These are phyloP conservation scores for Galeopterus variegatus DNA, from an alignment of 2,113 vertebrate species.

Conservation along the genomic window DNA sequence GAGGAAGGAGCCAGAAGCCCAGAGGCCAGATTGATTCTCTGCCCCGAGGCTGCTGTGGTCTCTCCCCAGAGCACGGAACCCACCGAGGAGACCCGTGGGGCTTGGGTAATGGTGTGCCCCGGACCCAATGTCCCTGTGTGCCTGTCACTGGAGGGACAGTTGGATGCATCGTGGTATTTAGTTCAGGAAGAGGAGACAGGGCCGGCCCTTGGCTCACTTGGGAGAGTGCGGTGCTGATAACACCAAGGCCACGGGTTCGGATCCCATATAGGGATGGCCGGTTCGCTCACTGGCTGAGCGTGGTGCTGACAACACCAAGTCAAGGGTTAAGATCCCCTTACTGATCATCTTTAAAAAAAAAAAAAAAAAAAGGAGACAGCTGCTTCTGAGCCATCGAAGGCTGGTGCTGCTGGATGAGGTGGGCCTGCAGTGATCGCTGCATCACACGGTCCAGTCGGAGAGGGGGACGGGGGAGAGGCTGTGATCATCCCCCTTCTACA, in stretches of 20 bases:
- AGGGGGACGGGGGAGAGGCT: background rate
- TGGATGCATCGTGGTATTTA: background rate
- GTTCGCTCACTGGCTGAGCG: no score
- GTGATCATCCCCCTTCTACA: background rate
- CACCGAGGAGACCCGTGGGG: background rate
- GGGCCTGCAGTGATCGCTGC: background rate
- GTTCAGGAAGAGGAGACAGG: background rate
- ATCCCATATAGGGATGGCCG: no score
- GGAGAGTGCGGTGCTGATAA: no score
- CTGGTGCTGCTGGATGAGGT: accelerated
- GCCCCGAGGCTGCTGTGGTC: background rate
- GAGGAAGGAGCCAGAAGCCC: background rate
- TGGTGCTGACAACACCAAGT: no score
- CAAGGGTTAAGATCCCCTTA: no score
- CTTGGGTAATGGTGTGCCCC: background rate
- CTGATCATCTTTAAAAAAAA: no score
- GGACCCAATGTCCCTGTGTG: no score
- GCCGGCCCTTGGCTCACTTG: no score
- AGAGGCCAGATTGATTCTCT: background rate
- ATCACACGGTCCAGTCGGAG: background rate
- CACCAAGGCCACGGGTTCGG: no score
- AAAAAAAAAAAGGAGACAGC: background rate
- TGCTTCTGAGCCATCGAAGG: background rate
- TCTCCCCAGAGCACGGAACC: background rate
- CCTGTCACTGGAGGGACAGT: background rate